These are phyloP conservation scores for Pardosa pseudoannulata DNA, from an alignment of 2,888 invertebrate genomes.

Conservation along the genomic window DNA sequence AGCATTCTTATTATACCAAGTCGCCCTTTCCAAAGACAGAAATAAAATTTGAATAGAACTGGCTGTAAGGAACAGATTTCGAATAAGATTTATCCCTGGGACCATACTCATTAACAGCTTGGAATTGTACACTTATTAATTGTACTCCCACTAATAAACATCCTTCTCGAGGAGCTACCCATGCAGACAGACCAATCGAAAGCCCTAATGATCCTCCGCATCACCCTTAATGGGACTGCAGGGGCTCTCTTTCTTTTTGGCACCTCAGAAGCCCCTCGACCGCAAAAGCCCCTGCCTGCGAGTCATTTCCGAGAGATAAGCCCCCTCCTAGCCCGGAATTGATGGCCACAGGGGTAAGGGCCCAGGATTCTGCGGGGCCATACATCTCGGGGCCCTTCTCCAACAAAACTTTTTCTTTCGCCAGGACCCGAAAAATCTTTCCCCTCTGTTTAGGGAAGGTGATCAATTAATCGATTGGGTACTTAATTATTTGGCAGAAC, in stretches of 20 bases:
- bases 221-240: conserved; percentile 50
- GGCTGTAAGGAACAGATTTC: not conserved
- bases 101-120: not conserved
- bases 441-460: conserved; percentile 59
- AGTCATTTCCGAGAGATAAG: conserved; percentile 70
- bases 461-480: conserved; percentile 72
- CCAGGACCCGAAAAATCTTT: conserved; percentile 36
- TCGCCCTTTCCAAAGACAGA: not conserved
- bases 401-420: not conserved
- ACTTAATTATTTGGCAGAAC: conserved; percentile 72
- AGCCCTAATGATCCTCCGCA: conserved; percentile 55
- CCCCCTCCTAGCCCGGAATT: conserved; percentile 60
- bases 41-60: not conserved
- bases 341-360: conserved; percentile 68
- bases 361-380: conserved; percentile 53
- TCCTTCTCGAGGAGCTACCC: not conserved
- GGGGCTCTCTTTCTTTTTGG: conserved; percentile 56
- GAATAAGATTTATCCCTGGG: not conserved
- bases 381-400: conserved; percentile 44
- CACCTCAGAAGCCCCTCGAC: conserved; percentile 66
- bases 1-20: too few species aligned
- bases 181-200: conserved; percentile 51
- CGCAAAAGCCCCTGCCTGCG: conserved; percentile 69
- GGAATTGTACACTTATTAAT: conserved; percentile 7
- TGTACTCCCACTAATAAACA: not conserved